Evolutionary conservation across 2,888 invertebrate genomes (phyloP).

Genomic region (Lamproptera curius): DNA sequence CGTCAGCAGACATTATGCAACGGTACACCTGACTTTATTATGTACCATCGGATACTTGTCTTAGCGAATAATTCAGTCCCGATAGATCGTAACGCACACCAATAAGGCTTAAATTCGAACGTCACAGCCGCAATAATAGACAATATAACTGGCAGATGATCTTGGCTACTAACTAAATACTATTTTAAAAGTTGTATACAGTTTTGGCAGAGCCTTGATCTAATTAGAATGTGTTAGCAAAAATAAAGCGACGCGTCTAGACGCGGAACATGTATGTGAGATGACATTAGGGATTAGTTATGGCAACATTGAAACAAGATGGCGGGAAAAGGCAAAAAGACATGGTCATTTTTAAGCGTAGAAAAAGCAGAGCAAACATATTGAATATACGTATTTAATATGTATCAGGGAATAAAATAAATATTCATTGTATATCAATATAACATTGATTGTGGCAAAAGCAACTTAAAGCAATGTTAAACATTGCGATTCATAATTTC

Average conservation of each 20-base stretch:
- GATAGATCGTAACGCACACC: constrained; percentile 2
- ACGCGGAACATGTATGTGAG: constrained; percentile 19
- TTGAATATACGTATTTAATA: too few species aligned
- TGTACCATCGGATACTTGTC: constrained; percentile 16
- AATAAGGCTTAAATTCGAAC: constrained; percentile 43
- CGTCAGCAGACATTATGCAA: constrained; percentile 33
- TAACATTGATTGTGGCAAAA: too few species aligned
- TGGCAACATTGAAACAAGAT: too few species aligned
- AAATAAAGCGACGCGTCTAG: constrained; percentile 37
- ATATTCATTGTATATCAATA: too few species aligned
- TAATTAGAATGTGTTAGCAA: constrained; percentile 46
- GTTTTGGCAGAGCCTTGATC: constrained; percentile 64
- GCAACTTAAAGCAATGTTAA: too few species aligned
- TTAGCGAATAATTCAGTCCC: constrained; percentile 6
- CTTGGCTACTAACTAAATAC: constrained; percentile 64
- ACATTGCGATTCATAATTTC: too few species aligned
- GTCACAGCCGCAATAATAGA: constrained; percentile 56
- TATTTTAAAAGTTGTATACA: constrained; percentile 55
- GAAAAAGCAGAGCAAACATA: too few species aligned
- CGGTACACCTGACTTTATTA: constrained; percentile 42
- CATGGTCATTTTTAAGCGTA: too few species aligned
- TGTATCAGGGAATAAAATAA: too few species aligned
- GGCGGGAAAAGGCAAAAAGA: too few species aligned
- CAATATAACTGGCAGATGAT: constrained; percentile 56
- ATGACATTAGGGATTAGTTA: too few species aligned